Evolutionary conservation across 1,140 invertebrate genomes (phyloP).

Genomic region (Zaprionus tsacasi): DNA sequence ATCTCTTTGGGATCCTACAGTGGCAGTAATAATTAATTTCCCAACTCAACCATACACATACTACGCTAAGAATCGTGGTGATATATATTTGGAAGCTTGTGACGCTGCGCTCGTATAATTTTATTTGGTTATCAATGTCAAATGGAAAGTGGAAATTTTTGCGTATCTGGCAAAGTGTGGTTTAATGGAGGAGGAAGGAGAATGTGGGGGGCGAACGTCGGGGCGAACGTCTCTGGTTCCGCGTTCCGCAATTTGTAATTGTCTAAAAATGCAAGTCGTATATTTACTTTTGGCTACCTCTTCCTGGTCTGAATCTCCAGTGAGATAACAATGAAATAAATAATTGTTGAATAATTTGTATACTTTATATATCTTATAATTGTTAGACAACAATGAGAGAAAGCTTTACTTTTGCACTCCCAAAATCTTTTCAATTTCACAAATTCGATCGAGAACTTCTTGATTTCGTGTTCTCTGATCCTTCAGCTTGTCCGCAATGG

Average conservation of each 20-base stretch:
- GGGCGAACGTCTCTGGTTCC: constrained; percentile 3
- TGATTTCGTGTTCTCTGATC: constrained; percentile 64
- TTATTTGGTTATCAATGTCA: constrained; percentile 35
- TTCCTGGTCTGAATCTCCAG: not conserved
- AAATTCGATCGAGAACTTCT: constrained; percentile 62
- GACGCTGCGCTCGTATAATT: constrained; percentile 35
- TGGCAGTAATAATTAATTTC: constrained; percentile 43
- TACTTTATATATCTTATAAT: constrained; percentile 19
- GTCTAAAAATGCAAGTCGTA: constrained; percentile 39
- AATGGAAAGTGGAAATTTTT: constrained; percentile 55
- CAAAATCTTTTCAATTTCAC: constrained; percentile 69
- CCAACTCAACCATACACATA: constrained; percentile 13
- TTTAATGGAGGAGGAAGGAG: not conserved
- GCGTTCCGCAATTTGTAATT: constrained; percentile 49
- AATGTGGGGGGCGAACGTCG: not conserved
- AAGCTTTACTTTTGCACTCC: constrained; percentile 38
- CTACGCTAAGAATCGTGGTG: not conserved
- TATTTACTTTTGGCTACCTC: constrained; percentile 34
- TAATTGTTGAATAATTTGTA: constrained; percentile 11
- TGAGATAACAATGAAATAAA: not conserved
- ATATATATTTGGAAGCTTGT: not conserved
- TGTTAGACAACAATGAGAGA: not conserved
- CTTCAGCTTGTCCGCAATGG: constrained; percentile 59
- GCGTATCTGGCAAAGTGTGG: constrained; percentile 48
- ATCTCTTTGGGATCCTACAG: not conserved